These are phyloP conservation scores for Yponomeuta evonymella DNA, from an alignment of 2,888 invertebrate genomes.

Conservation along the genomic window DNA sequence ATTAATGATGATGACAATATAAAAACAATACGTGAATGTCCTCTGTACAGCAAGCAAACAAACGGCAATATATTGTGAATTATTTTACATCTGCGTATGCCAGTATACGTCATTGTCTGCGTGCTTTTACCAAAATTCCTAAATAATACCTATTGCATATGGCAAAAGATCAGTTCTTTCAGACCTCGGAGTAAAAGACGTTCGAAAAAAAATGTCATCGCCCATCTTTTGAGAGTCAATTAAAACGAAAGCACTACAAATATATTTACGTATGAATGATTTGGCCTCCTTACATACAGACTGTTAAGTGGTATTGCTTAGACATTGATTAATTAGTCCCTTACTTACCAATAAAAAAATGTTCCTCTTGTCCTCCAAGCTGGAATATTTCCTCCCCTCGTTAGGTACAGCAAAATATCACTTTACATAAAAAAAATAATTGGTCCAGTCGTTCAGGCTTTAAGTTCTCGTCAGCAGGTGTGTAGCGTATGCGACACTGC, in stretches of 20 bases:
- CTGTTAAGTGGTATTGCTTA: no score
- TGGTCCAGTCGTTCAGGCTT: not conserved
- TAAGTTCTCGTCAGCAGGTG: not conserved
- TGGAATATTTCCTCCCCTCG: not conserved
- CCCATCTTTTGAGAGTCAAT: no score
- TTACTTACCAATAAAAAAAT: not conserved
- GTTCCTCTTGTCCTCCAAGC: not conserved
- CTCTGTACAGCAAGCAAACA: not conserved
- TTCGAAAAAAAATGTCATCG: no score
- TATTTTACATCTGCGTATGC: not conserved
- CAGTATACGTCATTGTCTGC: not conserved
- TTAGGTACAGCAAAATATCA: no score
- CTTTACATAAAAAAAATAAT: no score
- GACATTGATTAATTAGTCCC: no score
- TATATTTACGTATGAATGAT: no score
- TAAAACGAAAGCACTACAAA: no score
- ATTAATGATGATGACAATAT: not conserved
- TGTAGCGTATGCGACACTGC: not conserved
- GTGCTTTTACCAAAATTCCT: not conserved
- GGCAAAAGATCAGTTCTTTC: not conserved
- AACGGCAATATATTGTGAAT: not conserved
- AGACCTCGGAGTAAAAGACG: no score
- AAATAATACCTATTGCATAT: not conserved
- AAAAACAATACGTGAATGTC: slow-evolving; percentile 1
- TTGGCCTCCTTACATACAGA: no score